Evolutionary conservation across 2,113 vertebrate genomes (phyloP).

Genomic region (Leptosomus discolor): DNA sequence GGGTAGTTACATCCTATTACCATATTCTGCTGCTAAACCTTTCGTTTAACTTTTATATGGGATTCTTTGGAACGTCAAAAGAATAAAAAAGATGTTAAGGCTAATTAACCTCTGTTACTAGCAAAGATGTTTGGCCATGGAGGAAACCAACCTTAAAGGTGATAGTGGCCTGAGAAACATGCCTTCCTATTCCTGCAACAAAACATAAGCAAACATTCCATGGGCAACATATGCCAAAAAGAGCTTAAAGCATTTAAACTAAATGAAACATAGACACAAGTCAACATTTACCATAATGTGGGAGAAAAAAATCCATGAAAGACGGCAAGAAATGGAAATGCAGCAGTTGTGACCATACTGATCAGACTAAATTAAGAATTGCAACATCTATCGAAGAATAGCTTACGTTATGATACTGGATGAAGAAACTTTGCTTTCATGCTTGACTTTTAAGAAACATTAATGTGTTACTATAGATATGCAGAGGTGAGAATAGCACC

Average conservation of each 20-base stretch:
- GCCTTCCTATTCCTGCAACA: neutral
- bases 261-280: neutral
- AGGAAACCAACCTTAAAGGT: neutral
- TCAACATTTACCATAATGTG: neutral
- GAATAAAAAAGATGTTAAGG: neutral
- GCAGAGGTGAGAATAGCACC: neutral
- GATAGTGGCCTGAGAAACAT: neutral
- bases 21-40: neutral
- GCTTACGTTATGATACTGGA: neutral
- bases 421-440: neutral
- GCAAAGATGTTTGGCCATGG: neutral
- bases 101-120: neutral
- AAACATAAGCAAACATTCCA: neutral
- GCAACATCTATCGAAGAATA: neutral
- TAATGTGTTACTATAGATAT: neutral
- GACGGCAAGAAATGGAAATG: neutral
- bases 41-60: neutral
- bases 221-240: neutral
- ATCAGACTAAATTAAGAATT: neutral
- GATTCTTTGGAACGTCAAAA: neutral
- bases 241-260: neutral
- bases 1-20: neutral
- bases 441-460: neutral
- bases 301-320: neutral
- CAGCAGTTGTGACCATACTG: neutral